Percentiles rank a stretch among this genome's conserved stretches.
Evolutionary conservation across 2,113 vertebrate genomes (phyloP).

Genomic region (Eublepharis macularius): DNA sequence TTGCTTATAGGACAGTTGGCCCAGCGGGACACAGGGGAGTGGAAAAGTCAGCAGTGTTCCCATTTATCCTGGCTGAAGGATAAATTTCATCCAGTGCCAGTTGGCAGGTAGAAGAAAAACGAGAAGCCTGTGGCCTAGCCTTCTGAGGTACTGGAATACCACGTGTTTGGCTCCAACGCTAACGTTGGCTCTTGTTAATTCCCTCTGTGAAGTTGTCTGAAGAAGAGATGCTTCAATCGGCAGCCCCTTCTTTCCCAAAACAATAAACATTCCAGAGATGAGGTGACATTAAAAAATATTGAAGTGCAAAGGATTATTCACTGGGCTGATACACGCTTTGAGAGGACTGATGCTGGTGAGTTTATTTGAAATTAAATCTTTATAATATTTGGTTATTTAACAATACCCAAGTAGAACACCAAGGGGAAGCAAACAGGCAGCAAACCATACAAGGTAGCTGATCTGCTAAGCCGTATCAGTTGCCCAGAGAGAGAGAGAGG

Average conservation of each 20-base stretch:
- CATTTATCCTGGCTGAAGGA: conserved; percentile 4
- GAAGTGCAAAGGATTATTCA: background rate
- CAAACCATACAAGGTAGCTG: too few relatives aligned
- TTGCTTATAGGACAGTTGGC: background rate
- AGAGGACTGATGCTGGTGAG: background rate
- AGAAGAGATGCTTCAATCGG: rapidly evolving
- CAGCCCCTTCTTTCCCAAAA: rapidly evolving
- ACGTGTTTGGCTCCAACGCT: background rate
- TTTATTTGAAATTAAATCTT: too few relatives aligned
- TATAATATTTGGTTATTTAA: too few relatives aligned
- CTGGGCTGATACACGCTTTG: background rate
- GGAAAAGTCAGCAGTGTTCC: background rate
- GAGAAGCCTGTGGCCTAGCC: background rate
- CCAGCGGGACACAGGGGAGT: background rate
- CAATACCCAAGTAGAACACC: too few relatives aligned
- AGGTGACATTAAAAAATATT: background rate
- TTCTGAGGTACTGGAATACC: background rate
- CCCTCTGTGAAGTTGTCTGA: rapidly evolving
- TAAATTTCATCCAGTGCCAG: background rate
- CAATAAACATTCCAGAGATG: rapidly evolving
- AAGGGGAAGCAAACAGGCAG: too few relatives aligned
- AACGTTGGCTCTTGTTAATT: background rate
- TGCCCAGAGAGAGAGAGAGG: too few relatives aligned
- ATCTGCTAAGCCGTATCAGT: too few relatives aligned
- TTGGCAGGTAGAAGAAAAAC: conserved; percentile 10